A percentile compares a stretch with the other conserved stretches of the same genome.
Evolutionary conservation across 2,888 invertebrate genomes (phyloP).

Genomic region (Orchesella flavescens): DNA sequence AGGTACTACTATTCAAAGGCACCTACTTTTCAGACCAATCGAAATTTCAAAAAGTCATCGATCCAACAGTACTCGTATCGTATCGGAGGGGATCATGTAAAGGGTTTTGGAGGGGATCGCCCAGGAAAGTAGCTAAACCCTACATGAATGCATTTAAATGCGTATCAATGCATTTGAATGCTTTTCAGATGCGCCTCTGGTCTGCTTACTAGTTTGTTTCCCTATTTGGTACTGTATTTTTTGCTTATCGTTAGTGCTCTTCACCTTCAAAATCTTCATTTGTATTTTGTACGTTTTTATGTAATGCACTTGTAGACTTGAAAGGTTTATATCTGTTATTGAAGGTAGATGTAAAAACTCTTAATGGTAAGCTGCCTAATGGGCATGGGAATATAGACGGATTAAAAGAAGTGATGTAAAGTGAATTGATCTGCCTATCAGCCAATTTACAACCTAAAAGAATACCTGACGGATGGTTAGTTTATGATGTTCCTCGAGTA

Average conservation of each 20-base stretch:
- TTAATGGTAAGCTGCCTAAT: slow-evolving; percentile 31
- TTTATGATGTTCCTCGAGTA: too few species aligned
- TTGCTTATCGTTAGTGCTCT: slow-evolving; percentile 1
- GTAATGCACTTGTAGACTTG: background rate
- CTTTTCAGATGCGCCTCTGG: too few species aligned
- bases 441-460: slow-evolving; percentile 15
- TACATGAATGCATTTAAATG: too few species aligned
- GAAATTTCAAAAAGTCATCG: too few species aligned
- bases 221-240: background rate
- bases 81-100: too few species aligned
- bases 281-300: background rate
- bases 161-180: too few species aligned
- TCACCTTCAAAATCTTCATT: background rate
- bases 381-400: slow-evolving; percentile 39
- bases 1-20: too few species aligned
- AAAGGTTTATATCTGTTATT: background rate
- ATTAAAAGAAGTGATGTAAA: slow-evolving; percentile 45
- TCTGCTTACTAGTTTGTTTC: background rate
- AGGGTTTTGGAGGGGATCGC: too few species aligned
- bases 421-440: slow-evolving; percentile 49
- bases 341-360: background rate
- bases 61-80: too few species aligned
- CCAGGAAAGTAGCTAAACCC: too few species aligned
- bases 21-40: too few species aligned
- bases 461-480: slow-evolving; percentile 1